Base-by-base conservation (phyloP, 2,113 vertebrate species). In the Leptosomus discolor region DNA sequence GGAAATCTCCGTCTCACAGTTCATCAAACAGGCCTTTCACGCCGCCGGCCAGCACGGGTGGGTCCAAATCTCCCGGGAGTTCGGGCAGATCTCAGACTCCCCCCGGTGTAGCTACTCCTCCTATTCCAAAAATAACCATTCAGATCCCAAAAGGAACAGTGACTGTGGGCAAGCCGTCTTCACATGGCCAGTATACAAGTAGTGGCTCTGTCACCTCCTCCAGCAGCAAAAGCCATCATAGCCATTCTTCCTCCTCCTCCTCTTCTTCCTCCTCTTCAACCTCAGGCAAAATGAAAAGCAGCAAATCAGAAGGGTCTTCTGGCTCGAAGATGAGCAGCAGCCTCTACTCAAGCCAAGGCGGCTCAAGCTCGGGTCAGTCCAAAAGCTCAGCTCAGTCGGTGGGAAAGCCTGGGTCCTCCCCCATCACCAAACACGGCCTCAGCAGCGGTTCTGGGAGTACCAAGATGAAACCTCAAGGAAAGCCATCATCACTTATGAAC, bases 51-150 rank as follows among this genome's bases (percentile, higher is more conserved):
- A 99, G 99, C 86, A 99, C 99, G 29, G 98, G 98, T 18, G 99
- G 99, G 48, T 99, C 99, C 78, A 99, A 99, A 93, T 99, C 99
- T 90, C 99, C 99, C 4, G 99, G 99, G 90, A 99, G 99, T 94
- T 99, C 99, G 22, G 99, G 98, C 83, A 98, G 99, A 83, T 99
- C 99, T 32, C 99, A 99, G 97, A 99, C 99, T 54, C 99, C 99
- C 63, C 99, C 99, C 2, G 98, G 98, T 67, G 99, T 99, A 54
- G 99, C 99, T 54, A 99, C 99, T 61, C 99, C 99, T 81, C 99
- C 99, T 43, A 99, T 99, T 90, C 99, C 99, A 78, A 99, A 99
- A 98, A 99, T 99, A 83, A 99, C 99, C 30, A 99, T 99, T 97
- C 99, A 99, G 97, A 99, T 99, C 78, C 99, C 98, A 21, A 99